phyloP scores from a whole-genome alignment of 1,140 invertebrate species.

The Cecropterus lyciades region DNA sequence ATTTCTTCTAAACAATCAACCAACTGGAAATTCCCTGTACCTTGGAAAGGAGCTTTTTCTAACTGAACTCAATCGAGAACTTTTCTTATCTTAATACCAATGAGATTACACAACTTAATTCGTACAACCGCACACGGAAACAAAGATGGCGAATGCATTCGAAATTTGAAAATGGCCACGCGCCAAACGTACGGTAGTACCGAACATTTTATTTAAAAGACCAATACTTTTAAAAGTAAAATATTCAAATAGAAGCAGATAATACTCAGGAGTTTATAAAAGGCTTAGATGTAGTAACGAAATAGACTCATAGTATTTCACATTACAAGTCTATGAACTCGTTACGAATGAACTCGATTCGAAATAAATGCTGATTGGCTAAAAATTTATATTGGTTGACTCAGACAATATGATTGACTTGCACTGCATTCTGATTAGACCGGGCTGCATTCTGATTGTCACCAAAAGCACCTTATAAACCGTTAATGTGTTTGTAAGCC shows the following conservation, averaged over 20 bases:
- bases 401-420: too few relatives aligned
- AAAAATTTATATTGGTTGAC: too few relatives aligned
- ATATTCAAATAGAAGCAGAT: slow-evolving; percentile 37
- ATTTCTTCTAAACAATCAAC: slow-evolving; percentile 16
- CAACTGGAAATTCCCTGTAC: slow-evolving; percentile 13
- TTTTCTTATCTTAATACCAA: slow-evolving; percentile 16
- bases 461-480: too few relatives aligned
- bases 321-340: too few relatives aligned
- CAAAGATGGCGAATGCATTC: slow-evolving; percentile 6
- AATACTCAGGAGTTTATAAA: slow-evolving; percentile 32
- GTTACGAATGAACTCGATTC: too few relatives aligned
- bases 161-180: slow-evolving; percentile 5
- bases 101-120: slow-evolving; percentile 21
- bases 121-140: slow-evolving; percentile 12
- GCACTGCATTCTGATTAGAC: too few relatives aligned
- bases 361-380: too few relatives aligned
- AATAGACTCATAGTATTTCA: too few relatives aligned
- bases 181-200: slow-evolving; percentile 8
- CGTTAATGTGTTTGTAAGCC: too few relatives aligned
- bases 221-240: slow-evolving; percentile 27
- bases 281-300: too few relatives aligned
- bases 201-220: slow-evolving; percentile 23
- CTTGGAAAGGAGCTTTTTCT: slow-evolving; percentile 11
- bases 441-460: too few relatives aligned
- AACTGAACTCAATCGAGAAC: slow-evolving; percentile 15